Evolutionary conservation across 1,140 invertebrate species (phyloP).

Genomic region (Drosophila suzukii): DNA sequence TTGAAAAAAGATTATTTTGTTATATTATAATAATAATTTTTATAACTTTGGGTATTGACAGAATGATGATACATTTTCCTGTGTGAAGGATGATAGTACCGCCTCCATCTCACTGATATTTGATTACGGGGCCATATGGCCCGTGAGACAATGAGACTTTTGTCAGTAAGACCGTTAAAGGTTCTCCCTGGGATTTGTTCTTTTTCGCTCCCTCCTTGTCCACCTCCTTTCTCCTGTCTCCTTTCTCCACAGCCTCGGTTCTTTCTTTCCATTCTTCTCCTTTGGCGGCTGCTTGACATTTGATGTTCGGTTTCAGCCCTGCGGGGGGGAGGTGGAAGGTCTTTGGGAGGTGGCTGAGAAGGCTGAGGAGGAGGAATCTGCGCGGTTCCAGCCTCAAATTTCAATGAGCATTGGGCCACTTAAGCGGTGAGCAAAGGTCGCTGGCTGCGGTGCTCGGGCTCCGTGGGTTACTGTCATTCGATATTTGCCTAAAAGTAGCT

Average conservation of each 20-base stretch:
- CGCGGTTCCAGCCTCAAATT: conserved; percentile 58
- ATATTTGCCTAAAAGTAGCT: conserved; percentile 48
- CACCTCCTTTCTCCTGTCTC: no score
- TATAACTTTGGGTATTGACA: no score
- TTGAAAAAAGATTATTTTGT: no score
- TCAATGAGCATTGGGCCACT: conserved; percentile 63
- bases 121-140: conserved; percentile 13
- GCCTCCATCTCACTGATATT: conserved; percentile 24
- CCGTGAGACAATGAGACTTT: conserved; percentile 32
- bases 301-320: conserved; percentile 39
- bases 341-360: not conserved
- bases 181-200: conserved; percentile 16
- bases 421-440: conserved; percentile 32
- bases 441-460: not conserved
- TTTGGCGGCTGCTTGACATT: conserved; percentile 59
- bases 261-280: conserved; percentile 11
- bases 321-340: not conserved
- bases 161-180: conserved; percentile 18
- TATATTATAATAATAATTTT: no score
- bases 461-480: conserved; percentile 39
- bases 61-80: not conserved
- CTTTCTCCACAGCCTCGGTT: conserved; percentile 21
- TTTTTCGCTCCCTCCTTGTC: not conserved
- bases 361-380: not conserved
- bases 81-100: not conserved